Percentiles rank a stretch among this genome's conserved stretches.
Conservation (phyloP, 30 jellyfish, hydroid and myxozoan genomes). For the Hydra vulgaris region DNA sequence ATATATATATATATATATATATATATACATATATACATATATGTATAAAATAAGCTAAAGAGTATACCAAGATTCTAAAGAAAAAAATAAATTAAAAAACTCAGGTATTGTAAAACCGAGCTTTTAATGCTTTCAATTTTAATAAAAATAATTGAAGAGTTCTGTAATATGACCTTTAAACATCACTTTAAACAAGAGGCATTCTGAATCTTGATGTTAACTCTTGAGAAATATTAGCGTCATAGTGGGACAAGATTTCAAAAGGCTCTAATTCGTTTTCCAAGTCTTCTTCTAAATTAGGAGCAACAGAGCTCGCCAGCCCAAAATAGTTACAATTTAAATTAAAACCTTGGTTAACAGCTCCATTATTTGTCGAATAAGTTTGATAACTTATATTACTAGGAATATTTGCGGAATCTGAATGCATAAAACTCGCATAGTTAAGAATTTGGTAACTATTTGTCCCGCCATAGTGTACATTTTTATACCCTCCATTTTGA, state of each 20-base stretch:
- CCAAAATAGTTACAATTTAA: conserved; percentile 10
- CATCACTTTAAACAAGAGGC: neutral
- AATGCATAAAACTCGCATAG: neutral
- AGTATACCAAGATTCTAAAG: too few species aligned
- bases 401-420: neutral
- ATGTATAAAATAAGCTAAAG: too few species aligned
- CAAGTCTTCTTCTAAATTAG: conserved; percentile 7
- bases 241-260: conserved; percentile 17
- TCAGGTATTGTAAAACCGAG: neutral
- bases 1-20: too few species aligned
- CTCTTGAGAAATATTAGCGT: neutral
- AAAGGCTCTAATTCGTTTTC: conserved; percentile 22
- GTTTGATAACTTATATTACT: neutral
- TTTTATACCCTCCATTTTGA: neutral
- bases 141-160: too few species aligned
- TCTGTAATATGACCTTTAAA: neutral
- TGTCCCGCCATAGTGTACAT: neutral
- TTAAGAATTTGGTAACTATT: neutral
- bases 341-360: conserved; percentile 2
- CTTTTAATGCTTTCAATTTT: neutral
- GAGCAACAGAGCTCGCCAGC: conserved; percentile 25
- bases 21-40: too few species aligned
- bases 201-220: neutral
- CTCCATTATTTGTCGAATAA: neutral
- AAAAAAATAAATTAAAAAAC: too few species aligned